Base-by-base conservation (phyloP, 2,888 invertebrate species). In the Oasisia sp. region DNA sequence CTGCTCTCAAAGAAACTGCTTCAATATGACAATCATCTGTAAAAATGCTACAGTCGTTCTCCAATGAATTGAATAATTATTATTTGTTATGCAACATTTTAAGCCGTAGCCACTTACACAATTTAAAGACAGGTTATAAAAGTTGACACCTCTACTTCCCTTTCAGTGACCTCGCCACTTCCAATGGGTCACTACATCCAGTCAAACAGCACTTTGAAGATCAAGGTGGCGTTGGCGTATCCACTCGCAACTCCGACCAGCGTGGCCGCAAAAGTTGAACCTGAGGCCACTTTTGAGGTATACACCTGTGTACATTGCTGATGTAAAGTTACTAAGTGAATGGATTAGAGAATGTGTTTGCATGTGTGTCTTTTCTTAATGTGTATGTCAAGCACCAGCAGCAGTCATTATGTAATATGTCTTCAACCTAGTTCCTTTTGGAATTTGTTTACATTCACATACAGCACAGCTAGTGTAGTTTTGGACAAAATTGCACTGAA, bases 201-300 rank as follows among this genome's bases (percentile, higher is more conserved):
- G 32, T 93, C 94, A 50, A 94, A 95, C 90, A 93, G 95, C 19
- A 94, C 94, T 94, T 92, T 96, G 92, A 96, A 96, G 94, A 94
- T 96, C n/a, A 95, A 94, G 93, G 94, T 96, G 90, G 95, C 96
- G 92, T 92, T 96, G 89, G 95, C 96, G 11, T 94, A 95, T 90
- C 95, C 96, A 11, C 94, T 96, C 32, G 94, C 94, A 90, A 95
- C 95, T 14, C 95, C 95, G 9, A 93, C 93, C 19, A 93, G 94
- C 89, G 94, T 95, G 8, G 94, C 95, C 2, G 94, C 94, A 44
- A 95, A 96, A 91, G 93, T 94, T 89, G 94, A 94, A 32, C 93
- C 95, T 56, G 92, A 92, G 27, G 93, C 94, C 45, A 95, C 95
- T 7, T 92, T 91, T 92, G 94, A 95, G 95, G 95, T 95, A 90